Conservation (phyloP, 2,113 vertebrate genomes). For the Manacus vitellinus region DNA sequence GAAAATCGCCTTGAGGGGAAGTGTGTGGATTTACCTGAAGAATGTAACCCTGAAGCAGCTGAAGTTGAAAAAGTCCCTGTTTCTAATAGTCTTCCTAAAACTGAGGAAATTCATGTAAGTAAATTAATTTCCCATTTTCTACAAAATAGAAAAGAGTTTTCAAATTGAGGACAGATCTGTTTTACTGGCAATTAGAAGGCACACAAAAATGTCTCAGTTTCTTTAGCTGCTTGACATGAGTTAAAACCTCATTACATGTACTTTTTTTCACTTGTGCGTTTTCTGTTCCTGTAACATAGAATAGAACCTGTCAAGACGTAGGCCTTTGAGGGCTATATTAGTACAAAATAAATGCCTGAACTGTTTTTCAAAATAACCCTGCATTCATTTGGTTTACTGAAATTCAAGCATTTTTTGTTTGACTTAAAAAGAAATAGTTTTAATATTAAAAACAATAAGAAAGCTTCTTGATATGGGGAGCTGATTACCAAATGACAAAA, state of each 20-base stretch:
- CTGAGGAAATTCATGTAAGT: conserved; percentile 72
- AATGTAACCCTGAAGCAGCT: conserved; percentile 77
- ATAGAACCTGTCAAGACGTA: background rate
- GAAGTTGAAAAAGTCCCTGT: conserved; percentile 63
- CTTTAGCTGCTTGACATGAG: background rate
- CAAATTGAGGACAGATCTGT: background rate
- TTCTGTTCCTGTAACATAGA: background rate
- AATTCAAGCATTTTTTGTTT: background rate
- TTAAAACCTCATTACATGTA: background rate
- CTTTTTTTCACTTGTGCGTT: background rate
- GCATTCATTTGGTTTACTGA: background rate
- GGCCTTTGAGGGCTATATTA: background rate
- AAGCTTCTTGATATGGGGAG: background rate
- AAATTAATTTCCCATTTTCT: background rate
- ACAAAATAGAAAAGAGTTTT: background rate
- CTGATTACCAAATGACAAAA: background rate
- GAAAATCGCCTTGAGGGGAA: conserved; percentile 63
- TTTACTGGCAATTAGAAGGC: background rate
- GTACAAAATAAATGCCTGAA: background rate
- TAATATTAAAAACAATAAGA: background rate
- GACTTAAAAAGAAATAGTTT: background rate
- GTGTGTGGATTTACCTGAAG: conserved; percentile 47
- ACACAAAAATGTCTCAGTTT: background rate
- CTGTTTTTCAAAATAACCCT: background rate
- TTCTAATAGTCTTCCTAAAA: conserved; percentile 28